Evolutionary conservation across 2,113 vertebrate genomes (phyloP).

Genomic region (Dascyllus trimaculatus): DNA sequence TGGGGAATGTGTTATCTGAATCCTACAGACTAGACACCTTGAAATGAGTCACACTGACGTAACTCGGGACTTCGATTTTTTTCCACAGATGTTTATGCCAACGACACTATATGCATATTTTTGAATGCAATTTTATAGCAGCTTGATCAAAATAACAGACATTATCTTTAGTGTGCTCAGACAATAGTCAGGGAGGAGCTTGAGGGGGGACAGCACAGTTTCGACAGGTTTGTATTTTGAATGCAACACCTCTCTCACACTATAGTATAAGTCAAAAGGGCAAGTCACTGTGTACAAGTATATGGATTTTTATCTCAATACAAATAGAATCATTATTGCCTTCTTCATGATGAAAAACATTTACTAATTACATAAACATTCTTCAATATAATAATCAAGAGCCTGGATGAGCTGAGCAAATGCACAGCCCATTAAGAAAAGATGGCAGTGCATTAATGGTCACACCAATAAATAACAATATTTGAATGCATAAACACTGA

Average conservation of each 20-base stretch:
- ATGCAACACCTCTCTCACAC: conserved; percentile 46
- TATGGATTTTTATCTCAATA: not conserved
- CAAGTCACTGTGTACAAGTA: conserved; percentile 5
- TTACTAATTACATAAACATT: conserved; percentile 6
- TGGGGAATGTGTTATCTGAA: conserved; percentile 25
- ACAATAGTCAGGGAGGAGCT: conserved; percentile 57
- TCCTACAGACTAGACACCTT: conserved; percentile 23
- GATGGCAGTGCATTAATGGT: conserved; percentile 42
- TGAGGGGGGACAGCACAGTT: conserved; percentile 39
- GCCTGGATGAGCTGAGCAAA: conserved; percentile 31
- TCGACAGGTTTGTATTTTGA: conserved; percentile 39
- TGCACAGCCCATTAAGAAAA: conserved; percentile 34
- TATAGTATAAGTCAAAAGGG: conserved; percentile 38
- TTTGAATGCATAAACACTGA: conserved; percentile 17
- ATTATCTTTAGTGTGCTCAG: conserved; percentile 68
- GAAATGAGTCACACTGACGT: conserved; percentile 1
- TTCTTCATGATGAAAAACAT: not conserved
- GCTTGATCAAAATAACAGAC: conserved; percentile 73
- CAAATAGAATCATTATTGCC: conserved; percentile 15
- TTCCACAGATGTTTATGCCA: conserved; percentile 53
- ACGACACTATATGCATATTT: conserved; percentile 8
- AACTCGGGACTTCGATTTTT: not conserved
- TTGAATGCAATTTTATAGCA: conserved; percentile 46
- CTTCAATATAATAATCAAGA: conserved; percentile 26
- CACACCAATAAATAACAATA: conserved; percentile 13